Conservation (phyloP, 2,113 vertebrate genomes). For the Rhea pennata region DNA sequence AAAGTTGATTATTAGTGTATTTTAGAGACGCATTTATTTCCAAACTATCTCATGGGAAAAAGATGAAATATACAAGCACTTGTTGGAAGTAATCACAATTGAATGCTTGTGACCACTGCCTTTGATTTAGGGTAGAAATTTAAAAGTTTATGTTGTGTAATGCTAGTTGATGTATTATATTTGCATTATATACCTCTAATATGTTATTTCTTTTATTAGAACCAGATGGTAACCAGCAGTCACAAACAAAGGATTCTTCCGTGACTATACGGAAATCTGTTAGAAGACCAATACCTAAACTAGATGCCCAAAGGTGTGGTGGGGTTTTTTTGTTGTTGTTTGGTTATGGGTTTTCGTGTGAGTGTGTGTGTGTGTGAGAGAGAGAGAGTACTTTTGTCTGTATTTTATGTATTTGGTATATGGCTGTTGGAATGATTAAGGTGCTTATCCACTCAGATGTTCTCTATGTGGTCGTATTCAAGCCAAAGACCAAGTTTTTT, state of each 20-base stretch:
- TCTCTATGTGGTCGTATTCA: neutral
- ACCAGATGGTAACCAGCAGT: slow-evolving; percentile 69
- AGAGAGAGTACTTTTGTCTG: neutral
- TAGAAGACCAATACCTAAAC: slow-evolving; percentile 87
- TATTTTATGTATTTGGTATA: neutral
- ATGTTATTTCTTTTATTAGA: slow-evolving; percentile 16
- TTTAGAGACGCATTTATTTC: neutral
- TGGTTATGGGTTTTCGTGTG: neutral
- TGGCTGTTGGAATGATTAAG: neutral
- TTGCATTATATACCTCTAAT: neutral
- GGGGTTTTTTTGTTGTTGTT: neutral
- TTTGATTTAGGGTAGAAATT: neutral
- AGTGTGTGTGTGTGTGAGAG: too few relatives aligned
- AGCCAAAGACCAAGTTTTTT: neutral
- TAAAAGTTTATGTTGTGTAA: fast-evolving
- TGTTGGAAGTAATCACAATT: neutral
- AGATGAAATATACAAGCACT: fast-evolving
- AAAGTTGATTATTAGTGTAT: neutral
- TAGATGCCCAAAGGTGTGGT: slow-evolving; percentile 88
- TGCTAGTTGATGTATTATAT: neutral
- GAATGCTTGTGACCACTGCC: neutral
- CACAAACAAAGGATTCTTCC: slow-evolving; percentile 81
- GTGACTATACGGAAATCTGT: slow-evolving; percentile 76
- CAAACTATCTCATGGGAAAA: neutral
- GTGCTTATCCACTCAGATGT: neutral